Conservation (phyloP, 1,140 invertebrate genomes). For the Bombus balteatus region DNA sequence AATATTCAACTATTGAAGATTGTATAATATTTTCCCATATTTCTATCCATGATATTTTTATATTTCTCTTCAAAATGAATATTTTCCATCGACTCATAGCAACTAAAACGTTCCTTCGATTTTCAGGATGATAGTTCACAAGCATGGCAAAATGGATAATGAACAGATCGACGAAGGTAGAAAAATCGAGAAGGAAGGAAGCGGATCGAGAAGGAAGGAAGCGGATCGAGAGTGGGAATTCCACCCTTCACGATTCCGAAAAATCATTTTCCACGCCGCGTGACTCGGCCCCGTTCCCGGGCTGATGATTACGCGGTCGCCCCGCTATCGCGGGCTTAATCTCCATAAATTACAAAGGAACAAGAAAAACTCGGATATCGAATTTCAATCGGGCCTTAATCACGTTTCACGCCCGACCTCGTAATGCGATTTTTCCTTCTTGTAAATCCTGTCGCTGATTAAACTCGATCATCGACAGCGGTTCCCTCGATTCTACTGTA, state of each 20-base stretch:
- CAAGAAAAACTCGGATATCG: conserved; percentile 46
- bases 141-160: too few species aligned
- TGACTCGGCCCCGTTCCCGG: conserved; percentile 3
- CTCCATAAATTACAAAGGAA: conserved; percentile 46
- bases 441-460: conserved; percentile 31
- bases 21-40: too few species aligned
- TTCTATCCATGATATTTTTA: too few species aligned
- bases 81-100: too few species aligned
- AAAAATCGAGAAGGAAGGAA: not conserved
- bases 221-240: too few species aligned
- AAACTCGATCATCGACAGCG: conserved; percentile 24
- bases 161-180: not conserved
- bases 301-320: not conserved
- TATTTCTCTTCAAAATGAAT: too few species aligned
- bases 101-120: too few species aligned
- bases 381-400: conserved; percentile 57
- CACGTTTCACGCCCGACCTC: conserved; percentile 30
- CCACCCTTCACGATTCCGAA: conserved; percentile 2
- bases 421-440: conserved; percentile 37
- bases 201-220: not conserved
- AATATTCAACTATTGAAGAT: too few species aligned
- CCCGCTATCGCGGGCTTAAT: conserved; percentile 2
- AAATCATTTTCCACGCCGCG: conserved; percentile 29
- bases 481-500: not conserved
- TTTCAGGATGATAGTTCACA: too few species aligned